phyloP scores from a whole-genome alignment of 2,888 invertebrate genomes.

The Euproctis similis region DNA sequence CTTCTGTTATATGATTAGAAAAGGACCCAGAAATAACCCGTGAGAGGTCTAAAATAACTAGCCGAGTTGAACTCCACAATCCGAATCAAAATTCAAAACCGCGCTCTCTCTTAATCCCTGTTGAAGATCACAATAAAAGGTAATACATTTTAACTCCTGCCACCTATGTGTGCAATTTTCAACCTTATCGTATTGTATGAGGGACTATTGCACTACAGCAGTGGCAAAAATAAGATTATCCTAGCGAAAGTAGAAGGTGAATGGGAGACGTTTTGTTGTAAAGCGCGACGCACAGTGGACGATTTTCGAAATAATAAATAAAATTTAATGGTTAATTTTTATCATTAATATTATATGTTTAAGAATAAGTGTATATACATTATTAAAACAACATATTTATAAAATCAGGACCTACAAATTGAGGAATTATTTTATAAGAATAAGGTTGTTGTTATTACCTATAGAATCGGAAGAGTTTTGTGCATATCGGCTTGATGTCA shows the following conservation, averaged over 20 bases:
- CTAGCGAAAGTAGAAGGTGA: constrained; percentile 75
- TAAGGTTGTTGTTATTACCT: too few species aligned
- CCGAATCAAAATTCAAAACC: constrained; percentile 76
- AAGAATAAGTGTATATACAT: too few species aligned
- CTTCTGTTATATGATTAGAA: constrained; percentile 33
- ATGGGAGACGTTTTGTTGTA: constrained; percentile 70
- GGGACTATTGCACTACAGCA: constrained; percentile 41
- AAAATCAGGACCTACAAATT: too few species aligned
- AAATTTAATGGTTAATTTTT: too few species aligned
- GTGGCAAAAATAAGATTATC: constrained; percentile 68
- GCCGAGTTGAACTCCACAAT: constrained; percentile 60
- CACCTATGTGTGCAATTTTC: constrained; percentile 32
- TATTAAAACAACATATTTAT: too few species aligned
- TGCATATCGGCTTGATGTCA: too few species aligned
- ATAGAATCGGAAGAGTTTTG: too few species aligned
- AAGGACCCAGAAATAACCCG: constrained; percentile 47
- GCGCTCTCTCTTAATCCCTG: constrained; percentile 75
- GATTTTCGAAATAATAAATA: too few species aligned
- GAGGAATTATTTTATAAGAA: too few species aligned
- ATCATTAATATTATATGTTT: too few species aligned
- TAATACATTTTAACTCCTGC: constrained; percentile 71
- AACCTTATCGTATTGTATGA: constrained; percentile 38
- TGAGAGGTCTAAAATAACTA: constrained; percentile 56
- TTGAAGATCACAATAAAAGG: constrained; percentile 76
- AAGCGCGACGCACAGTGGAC: constrained; percentile 34